These are phyloP conservation scores for Argya squamiceps DNA, from an alignment of 2,797 vertebrate genomes.

Conservation along the genomic window DNA sequence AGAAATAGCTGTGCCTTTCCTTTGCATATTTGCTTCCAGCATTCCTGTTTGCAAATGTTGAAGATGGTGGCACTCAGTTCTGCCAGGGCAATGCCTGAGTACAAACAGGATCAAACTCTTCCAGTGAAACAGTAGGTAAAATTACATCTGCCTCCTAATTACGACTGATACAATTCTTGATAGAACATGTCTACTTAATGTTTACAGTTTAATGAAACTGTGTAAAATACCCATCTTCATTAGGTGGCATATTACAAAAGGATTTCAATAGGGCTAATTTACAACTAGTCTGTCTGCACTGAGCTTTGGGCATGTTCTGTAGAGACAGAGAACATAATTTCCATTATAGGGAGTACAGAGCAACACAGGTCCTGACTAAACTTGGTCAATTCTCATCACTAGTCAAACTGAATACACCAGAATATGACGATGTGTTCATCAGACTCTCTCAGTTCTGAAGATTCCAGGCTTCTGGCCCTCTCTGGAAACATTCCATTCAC, in stretches of 20 bases:
- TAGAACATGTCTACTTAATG: neutral
- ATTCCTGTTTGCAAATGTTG: neutral
- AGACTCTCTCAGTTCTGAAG: neutral
- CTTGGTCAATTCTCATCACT: neutral
- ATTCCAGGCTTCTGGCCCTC: neutral
- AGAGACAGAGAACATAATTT: neutral
- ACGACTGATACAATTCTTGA: neutral
- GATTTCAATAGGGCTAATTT: neutral
- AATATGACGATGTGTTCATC: neutral
- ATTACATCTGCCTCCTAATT: neutral
- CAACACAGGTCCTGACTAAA: neutral
- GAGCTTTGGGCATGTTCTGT: neutral
- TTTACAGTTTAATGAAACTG: neutral
- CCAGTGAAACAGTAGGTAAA: neutral
- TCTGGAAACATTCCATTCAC: slow-evolving; percentile 21
- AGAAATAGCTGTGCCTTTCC: neutral
- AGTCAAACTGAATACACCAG: neutral
- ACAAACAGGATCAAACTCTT: neutral
- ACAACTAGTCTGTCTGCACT: neutral
- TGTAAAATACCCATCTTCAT: neutral
- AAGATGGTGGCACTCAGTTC: neutral
- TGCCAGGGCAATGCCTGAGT: neutral
- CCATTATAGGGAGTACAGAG: neutral
- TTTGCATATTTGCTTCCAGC: neutral
- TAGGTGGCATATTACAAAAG: neutral